Evolutionary conservation across 2,113 vertebrate genomes (phyloP).

Genomic region (Hyperopisus bebe): DNA sequence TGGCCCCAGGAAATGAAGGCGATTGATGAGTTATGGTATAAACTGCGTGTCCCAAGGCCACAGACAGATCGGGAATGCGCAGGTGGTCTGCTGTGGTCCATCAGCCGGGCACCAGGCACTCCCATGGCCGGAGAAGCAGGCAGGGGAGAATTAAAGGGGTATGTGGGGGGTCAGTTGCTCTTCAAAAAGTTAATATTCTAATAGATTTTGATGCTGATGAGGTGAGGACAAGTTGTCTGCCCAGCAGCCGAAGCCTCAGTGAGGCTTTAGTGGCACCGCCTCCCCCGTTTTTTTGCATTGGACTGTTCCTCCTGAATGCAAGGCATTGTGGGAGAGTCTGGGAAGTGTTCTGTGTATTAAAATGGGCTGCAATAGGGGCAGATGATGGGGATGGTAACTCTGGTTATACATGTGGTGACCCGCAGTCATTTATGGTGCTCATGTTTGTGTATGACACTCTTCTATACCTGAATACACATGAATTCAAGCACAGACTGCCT

Average conservation of each 20-base stretch:
- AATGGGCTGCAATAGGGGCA: background rate
- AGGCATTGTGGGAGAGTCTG: background rate
- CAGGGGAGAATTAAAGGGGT: background rate
- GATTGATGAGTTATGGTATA: background rate
- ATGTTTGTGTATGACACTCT: background rate
- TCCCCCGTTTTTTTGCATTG: background rate
- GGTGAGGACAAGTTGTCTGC: background rate
- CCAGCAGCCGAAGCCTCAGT: background rate
- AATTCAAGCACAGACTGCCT: background rate
- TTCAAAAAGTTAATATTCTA: slow-evolving; percentile 15
- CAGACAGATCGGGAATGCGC: background rate
- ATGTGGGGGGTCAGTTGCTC: background rate
- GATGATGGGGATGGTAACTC: background rate
- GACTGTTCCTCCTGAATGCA: background rate
- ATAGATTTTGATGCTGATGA: slow-evolving; percentile 10
- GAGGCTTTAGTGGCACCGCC: background rate
- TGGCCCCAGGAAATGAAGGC: background rate
- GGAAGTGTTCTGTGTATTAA: background rate
- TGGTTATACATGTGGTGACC: background rate
- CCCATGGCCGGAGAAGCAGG: background rate
- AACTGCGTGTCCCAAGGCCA: background rate
- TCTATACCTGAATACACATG: background rate
- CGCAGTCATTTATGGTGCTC: background rate
- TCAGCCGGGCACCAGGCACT: background rate
- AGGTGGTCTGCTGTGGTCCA: background rate